phyloP scores from a whole-genome alignment of 2,113 vertebrate species.

The Phylloscopus whistleri region DNA sequence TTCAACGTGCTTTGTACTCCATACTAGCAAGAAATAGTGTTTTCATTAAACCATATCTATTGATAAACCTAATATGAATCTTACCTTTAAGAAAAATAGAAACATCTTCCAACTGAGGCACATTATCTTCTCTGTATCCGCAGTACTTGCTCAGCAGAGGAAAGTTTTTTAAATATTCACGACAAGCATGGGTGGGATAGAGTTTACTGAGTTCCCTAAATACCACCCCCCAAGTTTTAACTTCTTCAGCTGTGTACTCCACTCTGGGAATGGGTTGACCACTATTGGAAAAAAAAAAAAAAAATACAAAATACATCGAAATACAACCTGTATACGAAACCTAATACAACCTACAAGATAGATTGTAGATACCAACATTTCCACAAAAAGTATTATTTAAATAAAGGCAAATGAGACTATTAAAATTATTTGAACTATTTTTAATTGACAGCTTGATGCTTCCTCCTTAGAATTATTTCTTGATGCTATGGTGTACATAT shows the following conservation, averaged over 20 bases:
- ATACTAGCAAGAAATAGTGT: neutral
- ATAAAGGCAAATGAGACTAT: neutral
- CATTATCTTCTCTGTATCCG: constrained; percentile 93
- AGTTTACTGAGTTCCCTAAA: constrained; percentile 93
- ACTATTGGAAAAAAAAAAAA: constrained; percentile 61
- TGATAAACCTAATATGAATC: neutral
- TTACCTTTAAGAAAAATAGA: constrained; percentile 91
- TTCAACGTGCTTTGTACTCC: neutral
- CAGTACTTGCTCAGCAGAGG: constrained; percentile 91
- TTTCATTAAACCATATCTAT: neutral
- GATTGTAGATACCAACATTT: neutral
- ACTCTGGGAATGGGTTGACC: constrained; percentile 92
- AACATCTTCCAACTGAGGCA: constrained; percentile 95
- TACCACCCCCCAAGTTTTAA: constrained; percentile 91
- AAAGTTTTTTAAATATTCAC: constrained; percentile 92
- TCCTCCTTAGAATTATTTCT: neutral
- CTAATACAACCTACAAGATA: neutral
- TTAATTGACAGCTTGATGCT: neutral
- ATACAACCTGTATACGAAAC: neutral
- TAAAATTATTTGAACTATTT: neutral
- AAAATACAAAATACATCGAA: neutral
- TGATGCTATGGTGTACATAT: neutral
- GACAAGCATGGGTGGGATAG: constrained; percentile 95
- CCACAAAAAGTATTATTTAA: neutral
- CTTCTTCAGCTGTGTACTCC: constrained; percentile 90